These are phyloP conservation scores for Oscarella lobularis DNA, from an alignment of 37 sponge, comb jelly and placozoan genomes.

Conservation along the genomic window DNA sequence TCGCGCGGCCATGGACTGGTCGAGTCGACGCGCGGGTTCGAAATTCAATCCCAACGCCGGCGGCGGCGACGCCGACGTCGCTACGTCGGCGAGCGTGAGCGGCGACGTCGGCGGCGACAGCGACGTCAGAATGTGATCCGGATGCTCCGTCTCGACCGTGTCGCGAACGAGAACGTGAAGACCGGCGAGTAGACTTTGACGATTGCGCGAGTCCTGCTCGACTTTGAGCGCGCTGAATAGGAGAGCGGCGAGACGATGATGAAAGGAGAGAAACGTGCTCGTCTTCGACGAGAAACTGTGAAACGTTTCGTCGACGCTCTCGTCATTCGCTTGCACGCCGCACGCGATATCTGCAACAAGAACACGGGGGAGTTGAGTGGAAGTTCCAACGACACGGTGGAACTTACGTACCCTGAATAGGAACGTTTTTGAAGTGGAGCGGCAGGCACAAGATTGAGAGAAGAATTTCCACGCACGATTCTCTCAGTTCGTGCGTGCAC, in stretches of 20 bases:
- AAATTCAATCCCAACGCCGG: no score
- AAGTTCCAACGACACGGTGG: no score
- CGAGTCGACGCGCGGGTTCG: no score
- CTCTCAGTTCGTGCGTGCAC: conserved; percentile 19
- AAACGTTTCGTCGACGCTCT: no score
- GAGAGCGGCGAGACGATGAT: conserved; percentile 24
- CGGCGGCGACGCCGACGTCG: no score
- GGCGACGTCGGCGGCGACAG: no score
- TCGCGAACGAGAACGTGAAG: conserved; percentile 10
- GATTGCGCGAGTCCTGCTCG: conserved; percentile 44
- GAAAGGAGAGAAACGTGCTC: conserved; percentile 24
- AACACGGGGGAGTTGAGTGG: no score
- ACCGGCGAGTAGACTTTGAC: conserved; percentile 51
- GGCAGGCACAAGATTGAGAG: conserved; percentile 66
- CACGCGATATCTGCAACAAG: no score
- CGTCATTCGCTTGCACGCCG: no score
- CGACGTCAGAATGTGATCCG: no score
- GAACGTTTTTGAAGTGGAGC: conserved; percentile 62
- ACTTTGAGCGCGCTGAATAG: conserved; percentile 38
- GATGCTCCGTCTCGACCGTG: neutral
- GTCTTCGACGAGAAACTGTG: neutral
- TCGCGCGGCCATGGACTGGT: no score
- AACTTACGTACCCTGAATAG: conserved; percentile 57
- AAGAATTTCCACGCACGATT: conserved; percentile 43
- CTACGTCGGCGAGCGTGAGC: no score